Conservation (phyloP, 1,140 invertebrate species). For the Drosophila kohkoa region DNA sequence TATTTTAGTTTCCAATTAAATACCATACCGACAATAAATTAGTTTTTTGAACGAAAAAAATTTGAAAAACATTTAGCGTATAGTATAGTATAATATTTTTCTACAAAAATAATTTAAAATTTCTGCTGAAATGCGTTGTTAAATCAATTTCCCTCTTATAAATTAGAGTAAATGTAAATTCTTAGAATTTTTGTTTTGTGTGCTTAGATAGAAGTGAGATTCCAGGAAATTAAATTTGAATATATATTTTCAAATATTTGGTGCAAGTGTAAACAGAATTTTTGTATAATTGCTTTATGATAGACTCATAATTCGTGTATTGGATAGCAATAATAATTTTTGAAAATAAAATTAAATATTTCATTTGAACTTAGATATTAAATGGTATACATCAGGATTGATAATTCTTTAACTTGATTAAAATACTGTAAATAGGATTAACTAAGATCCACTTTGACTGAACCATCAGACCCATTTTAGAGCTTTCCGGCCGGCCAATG, state of each 20-base stretch:
- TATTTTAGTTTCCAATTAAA: neutral
- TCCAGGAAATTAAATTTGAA: neutral
- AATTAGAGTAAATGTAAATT: neutral
- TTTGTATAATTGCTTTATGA: no score
- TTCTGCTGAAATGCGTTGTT: neutral
- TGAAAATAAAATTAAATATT: no score
- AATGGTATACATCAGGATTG: no score
- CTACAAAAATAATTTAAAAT: neutral
- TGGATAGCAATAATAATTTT: no score
- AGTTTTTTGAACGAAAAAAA: no score
- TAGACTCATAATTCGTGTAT: no score
- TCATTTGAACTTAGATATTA: no score
- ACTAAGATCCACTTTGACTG: neutral
- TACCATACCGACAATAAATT: no score
- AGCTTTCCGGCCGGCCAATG: conserved; percentile 17
- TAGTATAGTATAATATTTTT: no score
- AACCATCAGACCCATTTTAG: conserved; percentile 12
- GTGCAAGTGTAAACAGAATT: neutral
- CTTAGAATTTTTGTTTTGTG: conserved; percentile 15
- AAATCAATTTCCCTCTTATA: conserved; percentile 5
- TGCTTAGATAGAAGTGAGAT: neutral
- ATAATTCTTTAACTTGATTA: no score
- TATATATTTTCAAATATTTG: neutral
- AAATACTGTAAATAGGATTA: conserved; percentile 2
- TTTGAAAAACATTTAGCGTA: no score